Base-by-base conservation (phyloP, 2,797 vertebrate species). In the Melanotaenia nigrans region DNA sequence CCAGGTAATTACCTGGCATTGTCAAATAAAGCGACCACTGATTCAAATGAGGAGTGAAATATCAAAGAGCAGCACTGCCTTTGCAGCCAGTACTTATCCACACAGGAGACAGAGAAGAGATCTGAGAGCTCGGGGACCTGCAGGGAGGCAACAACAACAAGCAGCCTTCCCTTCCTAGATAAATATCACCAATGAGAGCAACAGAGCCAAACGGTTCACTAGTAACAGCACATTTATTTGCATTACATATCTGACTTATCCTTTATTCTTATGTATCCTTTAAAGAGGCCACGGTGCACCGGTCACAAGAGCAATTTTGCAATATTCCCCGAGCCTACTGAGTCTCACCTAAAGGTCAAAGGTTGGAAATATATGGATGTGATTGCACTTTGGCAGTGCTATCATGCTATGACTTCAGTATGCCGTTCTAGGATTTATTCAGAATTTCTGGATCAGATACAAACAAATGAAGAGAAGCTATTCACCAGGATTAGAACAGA, bases 31-130 rank as follows among this genome's bases (percentile, higher is more conserved):
- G 90, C 84, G 79, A 62, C 90, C 87, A 72, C 87, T 92, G 92
- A 95, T 93, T 94, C 91, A 93, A 93, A 94, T 92, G 88, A 92
- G 87, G 88, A 92, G 86, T 92, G 92, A 93, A 93, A 91, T 91
- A 94, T 95, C 93, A 94, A 94, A 94, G 92, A 86, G 59, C 77
- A 51, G 71, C 80, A 59, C 81, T 91, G 90, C 90, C 86, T 93
- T 92, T 91, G 87, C 92, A 93, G 92, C 91, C 92, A 89, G 86
- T 85, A 89, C 92, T 90, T 91, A 93, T 94, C 92, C 91, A 88
- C 92, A 88, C 84, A 90, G 87, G 91, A 94, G 94, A 92, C 88
- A 83, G 76, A 83, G 78, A 89, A 82, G 92, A 93, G 92, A 94
- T 93, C 91, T 92, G 89, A 92, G 87, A 89, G 90, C 89, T 85